A percentile compares a stretch with the other conserved stretches of the same genome.
These are phyloP conservation scores for Diceros bicornis DNA, from an alignment of 2,797 vertebrate species.

Conservation along the genomic window DNA sequence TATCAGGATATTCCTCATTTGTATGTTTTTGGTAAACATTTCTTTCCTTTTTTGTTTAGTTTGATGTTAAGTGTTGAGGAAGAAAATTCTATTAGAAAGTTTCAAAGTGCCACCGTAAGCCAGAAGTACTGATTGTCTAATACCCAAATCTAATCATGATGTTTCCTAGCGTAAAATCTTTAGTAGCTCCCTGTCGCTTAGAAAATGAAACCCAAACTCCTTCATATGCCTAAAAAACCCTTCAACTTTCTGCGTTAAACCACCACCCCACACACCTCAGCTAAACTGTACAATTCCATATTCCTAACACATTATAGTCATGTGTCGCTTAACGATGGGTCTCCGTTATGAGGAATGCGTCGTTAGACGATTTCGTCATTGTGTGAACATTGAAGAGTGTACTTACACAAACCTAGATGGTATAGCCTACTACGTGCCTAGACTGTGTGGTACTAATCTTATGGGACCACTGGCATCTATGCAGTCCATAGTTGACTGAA, in stretches of 20 bases:
- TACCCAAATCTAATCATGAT: background rate
- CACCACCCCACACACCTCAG: background rate
- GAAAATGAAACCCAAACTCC: background rate
- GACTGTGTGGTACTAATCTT: too few species aligned
- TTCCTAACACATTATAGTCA: background rate
- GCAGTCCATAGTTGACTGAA: too few species aligned
- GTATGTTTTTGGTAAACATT: background rate
- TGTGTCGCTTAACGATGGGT: too few species aligned
- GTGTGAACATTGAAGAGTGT: too few species aligned
- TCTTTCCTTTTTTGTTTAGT: background rate
- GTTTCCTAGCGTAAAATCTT: background rate
- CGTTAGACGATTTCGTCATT: too few species aligned
- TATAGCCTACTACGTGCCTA: too few species aligned
- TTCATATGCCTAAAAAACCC: background rate
- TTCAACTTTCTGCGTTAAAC: background rate
- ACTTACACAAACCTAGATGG: too few species aligned
- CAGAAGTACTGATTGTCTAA: background rate
- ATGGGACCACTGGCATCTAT: too few species aligned
- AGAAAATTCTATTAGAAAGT: background rate
- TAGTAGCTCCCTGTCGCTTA: background rate
- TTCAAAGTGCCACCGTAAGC: background rate
- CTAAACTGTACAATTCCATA: background rate
- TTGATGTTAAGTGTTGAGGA: constrained; percentile 7
- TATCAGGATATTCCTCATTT: background rate
- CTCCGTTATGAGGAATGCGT: too few species aligned